Conservation (phyloP, 2,113 vertebrate species). For the Morone saxatilis region DNA sequence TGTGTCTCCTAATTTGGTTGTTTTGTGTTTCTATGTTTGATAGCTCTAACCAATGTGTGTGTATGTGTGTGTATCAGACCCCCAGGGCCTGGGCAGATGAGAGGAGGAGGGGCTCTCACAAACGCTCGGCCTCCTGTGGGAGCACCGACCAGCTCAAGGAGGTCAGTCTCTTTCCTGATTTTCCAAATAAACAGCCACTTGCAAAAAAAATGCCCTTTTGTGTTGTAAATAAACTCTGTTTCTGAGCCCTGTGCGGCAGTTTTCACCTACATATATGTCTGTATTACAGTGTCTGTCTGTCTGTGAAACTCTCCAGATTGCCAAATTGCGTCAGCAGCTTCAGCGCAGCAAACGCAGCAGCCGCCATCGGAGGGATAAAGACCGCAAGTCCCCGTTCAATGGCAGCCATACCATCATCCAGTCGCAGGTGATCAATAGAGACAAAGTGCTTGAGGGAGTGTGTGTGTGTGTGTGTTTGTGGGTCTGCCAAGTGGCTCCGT, state of each 20-base stretch:
- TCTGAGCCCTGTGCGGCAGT: not conserved
- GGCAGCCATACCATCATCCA: conserved; percentile 98
- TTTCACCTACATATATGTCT: not conserved
- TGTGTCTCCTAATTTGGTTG: not conserved
- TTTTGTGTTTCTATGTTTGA: not conserved
- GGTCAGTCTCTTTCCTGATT: conserved; percentile 81
- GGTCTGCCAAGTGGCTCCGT: not conserved
- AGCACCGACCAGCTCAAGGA: conserved; percentile 99
- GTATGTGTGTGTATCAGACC: conserved; percentile 85
- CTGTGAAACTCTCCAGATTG: conserved; percentile 86
- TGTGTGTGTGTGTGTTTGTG: conserved; percentile 11
- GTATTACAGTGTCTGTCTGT: not conserved
- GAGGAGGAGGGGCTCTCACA: conserved; percentile 93
- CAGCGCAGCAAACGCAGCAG: conserved; percentile 99
- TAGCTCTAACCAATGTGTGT: conserved; percentile 18
- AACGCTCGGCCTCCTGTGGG: conserved; percentile 97
- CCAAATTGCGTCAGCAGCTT: conserved; percentile 96
- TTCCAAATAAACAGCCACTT: not conserved
- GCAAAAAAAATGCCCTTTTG: not conserved
- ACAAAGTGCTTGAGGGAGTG: not conserved
- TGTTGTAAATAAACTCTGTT: not conserved
- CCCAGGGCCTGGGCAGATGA: conserved; percentile 98
- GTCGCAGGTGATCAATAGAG: conserved; percentile 89
- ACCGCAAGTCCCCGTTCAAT: conserved; percentile 98
- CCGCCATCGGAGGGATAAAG: conserved; percentile 97